These are phyloP conservation scores for Zelleria hepariella DNA, from an alignment of 2,888 invertebrate genomes.

Conservation along the genomic window DNA sequence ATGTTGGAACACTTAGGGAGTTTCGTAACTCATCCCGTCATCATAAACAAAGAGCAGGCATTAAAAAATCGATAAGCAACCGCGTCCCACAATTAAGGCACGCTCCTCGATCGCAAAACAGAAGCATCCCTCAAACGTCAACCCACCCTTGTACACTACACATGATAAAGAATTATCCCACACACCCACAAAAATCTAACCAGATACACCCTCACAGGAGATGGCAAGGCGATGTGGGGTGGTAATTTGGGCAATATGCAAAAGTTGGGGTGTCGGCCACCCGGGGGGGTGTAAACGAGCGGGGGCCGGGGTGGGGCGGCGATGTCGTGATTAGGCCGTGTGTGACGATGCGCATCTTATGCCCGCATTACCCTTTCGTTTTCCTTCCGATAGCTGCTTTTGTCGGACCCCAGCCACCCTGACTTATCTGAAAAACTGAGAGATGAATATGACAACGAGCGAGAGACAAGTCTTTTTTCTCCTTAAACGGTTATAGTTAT, in stretches of 20 bases:
- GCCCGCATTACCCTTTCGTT: conserved; percentile 72
- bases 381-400: conserved; percentile 71
- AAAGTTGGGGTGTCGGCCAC: conserved; percentile 45
- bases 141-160: conserved; percentile 24
- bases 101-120: conserved; percentile 19
- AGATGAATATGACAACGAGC: neutral
- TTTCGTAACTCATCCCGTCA: neutral
- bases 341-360: conserved; percentile 71
- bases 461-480: neutral
- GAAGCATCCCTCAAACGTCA: conserved; percentile 64
- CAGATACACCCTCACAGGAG: conserved; percentile 32
- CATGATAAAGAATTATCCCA: conserved; percentile 32
- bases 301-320: conserved; percentile 19
- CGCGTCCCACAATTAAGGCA: conserved; percentile 55
- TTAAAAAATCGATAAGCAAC: conserved; percentile 65
- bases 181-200: conserved; percentile 32
- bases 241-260: conserved; percentile 70
- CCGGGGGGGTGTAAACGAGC: conserved; percentile 17
- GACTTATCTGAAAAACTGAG: conserved; percentile 4
- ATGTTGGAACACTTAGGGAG: neutral
- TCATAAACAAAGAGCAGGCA: conserved; percentile 28
- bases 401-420: conserved; percentile 23
- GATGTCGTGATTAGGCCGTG: conserved; percentile 66
- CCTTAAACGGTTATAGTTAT: conserved; percentile 1
- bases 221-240: conserved; percentile 32